These are phyloP conservation scores for Drosophila burlai DNA, from an alignment of 1,140 invertebrate species.

Conservation along the genomic window DNA sequence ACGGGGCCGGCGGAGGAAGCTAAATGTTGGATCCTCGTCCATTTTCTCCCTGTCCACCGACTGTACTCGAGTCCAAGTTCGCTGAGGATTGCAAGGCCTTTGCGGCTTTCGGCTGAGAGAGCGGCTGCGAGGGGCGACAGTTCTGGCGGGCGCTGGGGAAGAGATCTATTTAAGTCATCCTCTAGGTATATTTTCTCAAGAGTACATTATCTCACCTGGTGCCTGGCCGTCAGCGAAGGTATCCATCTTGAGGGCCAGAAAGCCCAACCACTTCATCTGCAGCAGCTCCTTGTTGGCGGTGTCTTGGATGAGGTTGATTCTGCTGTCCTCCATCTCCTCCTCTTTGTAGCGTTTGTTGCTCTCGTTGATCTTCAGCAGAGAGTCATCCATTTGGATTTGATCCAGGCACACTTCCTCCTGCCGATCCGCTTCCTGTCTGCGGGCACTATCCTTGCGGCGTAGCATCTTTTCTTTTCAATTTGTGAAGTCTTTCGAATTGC, in stretches of 20 bases:
- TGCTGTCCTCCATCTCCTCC: slow-evolving; percentile 32
- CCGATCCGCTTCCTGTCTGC: slow-evolving; percentile 14
- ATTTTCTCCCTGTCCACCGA: slow-evolving; percentile 27
- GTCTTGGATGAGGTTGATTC: slow-evolving; percentile 34
- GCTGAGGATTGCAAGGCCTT: not conserved
- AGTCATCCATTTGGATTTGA: slow-evolving; percentile 35
- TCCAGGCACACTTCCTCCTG: slow-evolving; percentile 55
- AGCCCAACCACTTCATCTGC: slow-evolving; percentile 47
- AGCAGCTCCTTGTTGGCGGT: slow-evolving; percentile 43
- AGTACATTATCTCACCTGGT: not conserved
- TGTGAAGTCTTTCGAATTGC: too few relatives aligned
- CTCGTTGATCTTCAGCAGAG: slow-evolving; percentile 50
- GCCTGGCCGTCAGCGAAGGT: slow-evolving; percentile 16
- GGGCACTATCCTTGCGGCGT: slow-evolving; percentile 46
- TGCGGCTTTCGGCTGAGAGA: slow-evolving; percentile 9
- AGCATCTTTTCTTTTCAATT: slow-evolving; percentile 43
- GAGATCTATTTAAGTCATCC: not conserved
- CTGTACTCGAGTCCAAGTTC: slow-evolving; percentile 7
- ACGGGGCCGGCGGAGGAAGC: slow-evolving; percentile 86
- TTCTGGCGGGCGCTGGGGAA: not conserved
- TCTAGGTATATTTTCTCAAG: too few relatives aligned
- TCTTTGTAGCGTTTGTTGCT: slow-evolving; percentile 19
- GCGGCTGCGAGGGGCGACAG: slow-evolving; percentile 5
- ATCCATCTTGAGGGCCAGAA: slow-evolving; percentile 25
- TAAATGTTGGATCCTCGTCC: slow-evolving; percentile 51